Evolutionary conservation across 2,113 vertebrate genomes (phyloP).

Genomic region (Atherinomorus stipes): DNA sequence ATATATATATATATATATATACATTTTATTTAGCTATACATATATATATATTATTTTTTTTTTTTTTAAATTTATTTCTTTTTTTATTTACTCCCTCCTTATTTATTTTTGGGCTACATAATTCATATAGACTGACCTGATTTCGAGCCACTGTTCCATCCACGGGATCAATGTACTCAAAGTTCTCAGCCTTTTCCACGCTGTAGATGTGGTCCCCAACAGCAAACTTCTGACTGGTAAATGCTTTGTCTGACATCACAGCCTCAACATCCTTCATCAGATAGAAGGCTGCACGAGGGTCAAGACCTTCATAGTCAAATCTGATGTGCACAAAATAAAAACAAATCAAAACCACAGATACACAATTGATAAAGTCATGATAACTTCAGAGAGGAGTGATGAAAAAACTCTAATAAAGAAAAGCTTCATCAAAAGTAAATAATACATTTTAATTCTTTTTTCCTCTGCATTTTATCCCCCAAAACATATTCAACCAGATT

Average conservation of each 20-base stretch:
- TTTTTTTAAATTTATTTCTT: no score
- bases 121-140: conserved; percentile 97
- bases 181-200: conserved; percentile 94
- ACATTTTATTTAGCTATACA: no score
- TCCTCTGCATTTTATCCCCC: no score
- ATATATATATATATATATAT: no score
- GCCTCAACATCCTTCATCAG: conserved; percentile 95
- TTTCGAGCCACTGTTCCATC: conserved; percentile 95
- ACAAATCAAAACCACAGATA: neutral
- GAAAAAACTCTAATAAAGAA: neutral
- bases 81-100: no score
- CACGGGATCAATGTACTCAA: conserved; percentile 97
- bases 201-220: conserved; percentile 92
- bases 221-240: conserved; percentile 94
- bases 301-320: conserved; percentile 97
- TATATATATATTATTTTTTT: no score
- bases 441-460: neutral
- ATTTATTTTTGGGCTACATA: no score
- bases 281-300: conserved; percentile 91
- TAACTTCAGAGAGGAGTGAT: no score
- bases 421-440: neutral
- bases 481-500: neutral
- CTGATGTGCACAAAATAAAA: conserved; percentile 70
- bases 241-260: conserved; percentile 92
- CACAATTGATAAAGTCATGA: neutral